These are phyloP conservation scores for Cololabis saira DNA, from an alignment of 2,113 vertebrate genomes.

Conservation along the genomic window DNA sequence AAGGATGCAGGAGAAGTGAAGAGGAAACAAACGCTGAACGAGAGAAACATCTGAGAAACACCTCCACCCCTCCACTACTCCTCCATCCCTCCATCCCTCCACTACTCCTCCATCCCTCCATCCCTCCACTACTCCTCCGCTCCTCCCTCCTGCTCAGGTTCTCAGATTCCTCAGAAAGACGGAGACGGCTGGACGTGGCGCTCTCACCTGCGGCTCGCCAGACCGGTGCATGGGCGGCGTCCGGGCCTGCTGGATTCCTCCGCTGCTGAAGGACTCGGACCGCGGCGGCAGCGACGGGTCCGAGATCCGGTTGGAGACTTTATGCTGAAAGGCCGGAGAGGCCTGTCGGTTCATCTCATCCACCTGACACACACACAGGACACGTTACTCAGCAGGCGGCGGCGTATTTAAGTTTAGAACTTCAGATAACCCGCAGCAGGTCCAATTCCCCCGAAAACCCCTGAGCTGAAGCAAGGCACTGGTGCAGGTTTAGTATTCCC, in stretches of 20 bases:
- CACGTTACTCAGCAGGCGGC: conserved; percentile 17
- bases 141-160: too few relatives aligned
- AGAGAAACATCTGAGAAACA: too few relatives aligned
- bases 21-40: conserved; percentile 4
- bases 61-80: too few relatives aligned
- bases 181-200: not conserved
- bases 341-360: conserved; percentile 90
- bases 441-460: too few relatives aligned
- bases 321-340: conserved; percentile 93
- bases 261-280: conserved; percentile 97
- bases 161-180: not conserved
- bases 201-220: conserved; percentile 92
- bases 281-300: conserved; percentile 95
- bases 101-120: too few relatives aligned
- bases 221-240: conserved; percentile 95
- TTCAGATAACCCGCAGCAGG: too few relatives aligned
- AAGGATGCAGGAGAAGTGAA: not conserved
- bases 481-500: too few relatives aligned
- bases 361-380: conserved; percentile 81
- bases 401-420: too few relatives aligned
- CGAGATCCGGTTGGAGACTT: conserved; percentile 96
- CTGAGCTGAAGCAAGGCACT: too few relatives aligned
- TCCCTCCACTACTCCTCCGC: too few relatives aligned
- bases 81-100: too few relatives aligned
- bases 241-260: conserved; percentile 91